phyloP scores from a whole-genome alignment of 2,888 invertebrate genomes.

The Nephrotoma appendiculata region DNA sequence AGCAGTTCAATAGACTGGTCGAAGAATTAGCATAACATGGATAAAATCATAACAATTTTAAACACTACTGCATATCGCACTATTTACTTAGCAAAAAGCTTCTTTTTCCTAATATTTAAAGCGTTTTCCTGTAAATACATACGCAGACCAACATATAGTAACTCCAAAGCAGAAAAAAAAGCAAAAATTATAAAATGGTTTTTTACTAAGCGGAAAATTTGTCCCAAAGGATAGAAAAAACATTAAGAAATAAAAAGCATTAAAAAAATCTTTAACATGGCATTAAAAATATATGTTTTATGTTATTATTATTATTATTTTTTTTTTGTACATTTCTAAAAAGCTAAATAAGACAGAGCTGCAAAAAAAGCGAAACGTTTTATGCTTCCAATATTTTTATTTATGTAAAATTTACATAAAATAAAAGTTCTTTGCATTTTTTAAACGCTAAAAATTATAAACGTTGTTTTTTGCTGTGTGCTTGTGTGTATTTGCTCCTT shows the following conservation, averaged over 20 bases:
- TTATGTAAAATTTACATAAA: background rate
- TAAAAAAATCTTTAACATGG: background rate
- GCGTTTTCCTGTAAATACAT: no score
- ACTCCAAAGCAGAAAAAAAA: background rate
- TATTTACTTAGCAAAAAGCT: no score
- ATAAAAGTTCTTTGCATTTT: constrained; percentile 3
- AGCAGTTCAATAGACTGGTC: no score
- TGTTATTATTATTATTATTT: background rate
- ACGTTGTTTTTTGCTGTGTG: background rate
- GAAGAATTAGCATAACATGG: no score
- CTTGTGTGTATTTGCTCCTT: background rate
- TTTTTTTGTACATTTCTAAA: background rate
- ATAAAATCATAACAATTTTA: no score
- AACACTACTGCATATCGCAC: no score
- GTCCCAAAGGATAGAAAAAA: background rate
- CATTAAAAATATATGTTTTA: background rate
- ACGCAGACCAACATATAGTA: background rate
- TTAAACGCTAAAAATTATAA: constrained; percentile 1
- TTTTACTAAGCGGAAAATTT: background rate
- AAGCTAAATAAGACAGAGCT: background rate
- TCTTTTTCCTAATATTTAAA: no score
- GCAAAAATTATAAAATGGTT: background rate
- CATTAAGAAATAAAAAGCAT: background rate
- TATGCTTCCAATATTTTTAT: background rate
- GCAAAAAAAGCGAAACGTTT: background rate